phyloP scores from a whole-genome alignment of 2,113 vertebrate species.

The Xiphophorus hellerii region DNA sequence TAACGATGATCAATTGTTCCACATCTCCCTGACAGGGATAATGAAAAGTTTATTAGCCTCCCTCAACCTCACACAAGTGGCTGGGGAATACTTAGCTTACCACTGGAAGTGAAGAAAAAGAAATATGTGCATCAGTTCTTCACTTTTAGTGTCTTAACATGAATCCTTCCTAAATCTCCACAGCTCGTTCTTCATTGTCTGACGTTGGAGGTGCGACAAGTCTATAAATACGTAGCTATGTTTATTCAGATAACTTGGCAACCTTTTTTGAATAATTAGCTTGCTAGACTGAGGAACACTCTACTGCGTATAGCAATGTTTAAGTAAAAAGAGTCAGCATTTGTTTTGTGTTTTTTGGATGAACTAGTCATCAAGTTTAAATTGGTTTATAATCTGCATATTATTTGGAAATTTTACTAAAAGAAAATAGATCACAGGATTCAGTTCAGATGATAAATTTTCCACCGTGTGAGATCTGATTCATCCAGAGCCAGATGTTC shows the following conservation, averaged over 20 bases:
- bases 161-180: constrained; percentile 4
- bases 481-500: constrained; percentile 32
- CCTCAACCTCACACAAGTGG: constrained; percentile 41
- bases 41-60: constrained; percentile 69
- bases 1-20: constrained; percentile 67
- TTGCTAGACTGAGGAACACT: constrained; percentile 12
- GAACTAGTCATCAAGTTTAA: neutral
- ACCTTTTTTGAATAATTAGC: constrained; percentile 22
- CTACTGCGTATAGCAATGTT: neutral
- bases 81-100: constrained; percentile 58
- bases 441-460: too few relatives aligned
- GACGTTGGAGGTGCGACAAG: constrained; percentile 3
- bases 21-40: constrained; percentile 54
- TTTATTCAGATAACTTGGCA: constrained; percentile 28
- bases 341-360: neutral
- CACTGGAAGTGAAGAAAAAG: neutral
- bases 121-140: neutral
- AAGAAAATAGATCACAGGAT: too few relatives aligned
- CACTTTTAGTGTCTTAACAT: constrained; percentile 13
- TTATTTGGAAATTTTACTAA: neutral
- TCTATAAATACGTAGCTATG: constrained; percentile 26
- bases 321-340: neutral
- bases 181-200: constrained; percentile 6
- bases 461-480: neutral
- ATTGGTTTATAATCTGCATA: neutral